Conservation (phyloP, 23 tunicate species). For the Ciona savignyi region DNA sequence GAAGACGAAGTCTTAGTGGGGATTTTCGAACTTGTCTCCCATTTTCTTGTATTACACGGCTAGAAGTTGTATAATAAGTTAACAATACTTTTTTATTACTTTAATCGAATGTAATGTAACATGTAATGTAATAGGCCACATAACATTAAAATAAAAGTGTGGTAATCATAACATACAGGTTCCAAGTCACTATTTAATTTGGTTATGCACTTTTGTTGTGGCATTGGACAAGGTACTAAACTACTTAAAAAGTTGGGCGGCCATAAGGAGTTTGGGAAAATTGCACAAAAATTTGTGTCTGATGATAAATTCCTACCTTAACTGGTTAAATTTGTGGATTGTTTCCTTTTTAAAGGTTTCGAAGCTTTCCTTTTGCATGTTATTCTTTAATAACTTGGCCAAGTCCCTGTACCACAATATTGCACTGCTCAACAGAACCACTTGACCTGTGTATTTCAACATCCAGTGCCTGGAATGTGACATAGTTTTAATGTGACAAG, state of each 20-base stretch:
- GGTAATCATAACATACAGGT: too few species aligned
- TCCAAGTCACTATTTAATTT: too few species aligned
- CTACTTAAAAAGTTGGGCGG: too few species aligned
- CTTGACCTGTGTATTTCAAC: conserved; percentile 53
- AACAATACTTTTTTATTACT: neutral
- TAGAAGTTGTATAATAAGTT: too few species aligned
- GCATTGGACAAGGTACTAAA: too few species aligned
- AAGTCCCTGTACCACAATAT: conserved; percentile 36
- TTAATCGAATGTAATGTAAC: neutral
- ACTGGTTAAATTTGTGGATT: conserved; percentile 19
- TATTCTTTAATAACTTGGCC: conserved; percentile 5
- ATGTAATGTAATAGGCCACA: too few species aligned
- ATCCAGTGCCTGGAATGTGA: conserved; percentile 76
- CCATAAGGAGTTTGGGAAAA: too few species aligned
- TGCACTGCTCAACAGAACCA: conserved; percentile 36
- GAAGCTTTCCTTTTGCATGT: conserved; percentile 8
- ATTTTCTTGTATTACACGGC: conserved; percentile 27
- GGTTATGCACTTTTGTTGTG: too few species aligned
- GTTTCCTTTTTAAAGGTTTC: conserved; percentile 23
- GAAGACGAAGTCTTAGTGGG: conserved; percentile 12
- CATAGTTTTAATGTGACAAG: too few species aligned
- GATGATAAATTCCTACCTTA: too few species aligned
- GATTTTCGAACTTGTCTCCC: neutral
- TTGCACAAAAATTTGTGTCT: too few species aligned
- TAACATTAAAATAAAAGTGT: too few species aligned